Percentiles rank a stretch among this genome's conserved stretches.
phyloP scores from a whole-genome alignment of 2,113 vertebrate species.

The Scortum barcoo region DNA sequence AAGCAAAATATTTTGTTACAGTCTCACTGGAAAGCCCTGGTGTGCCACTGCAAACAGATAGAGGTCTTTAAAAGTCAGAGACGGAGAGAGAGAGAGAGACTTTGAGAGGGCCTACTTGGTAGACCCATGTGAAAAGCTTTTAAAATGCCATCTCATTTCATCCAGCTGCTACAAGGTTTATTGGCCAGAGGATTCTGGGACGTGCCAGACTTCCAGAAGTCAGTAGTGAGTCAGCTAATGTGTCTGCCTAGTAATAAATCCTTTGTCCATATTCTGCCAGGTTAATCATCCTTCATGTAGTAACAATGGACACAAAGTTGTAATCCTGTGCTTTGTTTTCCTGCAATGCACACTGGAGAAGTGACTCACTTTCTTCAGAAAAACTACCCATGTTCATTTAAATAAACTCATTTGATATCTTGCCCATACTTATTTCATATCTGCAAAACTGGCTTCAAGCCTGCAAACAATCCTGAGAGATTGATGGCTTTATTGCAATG shows the following conservation, averaged over 20 bases:
- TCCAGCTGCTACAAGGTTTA: conserved; percentile 71
- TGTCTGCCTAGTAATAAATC: conserved; percentile 61
- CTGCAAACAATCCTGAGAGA: not conserved
- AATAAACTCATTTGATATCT: not conserved
- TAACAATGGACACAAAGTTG: conserved; percentile 7
- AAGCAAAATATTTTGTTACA: not conserved
- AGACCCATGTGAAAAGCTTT: conserved; percentile 62
- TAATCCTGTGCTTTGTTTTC: conserved; percentile 29
- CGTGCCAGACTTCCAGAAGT: conserved; percentile 66
- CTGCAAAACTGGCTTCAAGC: not conserved
- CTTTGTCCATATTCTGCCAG: conserved; percentile 44
- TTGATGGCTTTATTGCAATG: not conserved
- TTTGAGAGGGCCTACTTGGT: conserved; percentile 38
- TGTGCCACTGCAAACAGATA: conserved; percentile 10
- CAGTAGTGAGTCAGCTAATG: conserved; percentile 73
- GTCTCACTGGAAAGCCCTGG: not conserved
- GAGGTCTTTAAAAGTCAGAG: conserved; percentile 24
- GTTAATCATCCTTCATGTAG: conserved; percentile 39
- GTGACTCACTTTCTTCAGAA: conserved; percentile 7
- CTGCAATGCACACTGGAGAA: not conserved
- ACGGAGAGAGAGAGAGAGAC: conserved; percentile 31
- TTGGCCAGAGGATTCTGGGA: conserved; percentile 55
- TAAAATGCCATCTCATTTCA: conserved; percentile 74
- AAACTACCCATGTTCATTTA: not conserved
- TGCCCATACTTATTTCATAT: not conserved